These are phyloP conservation scores for Synanthedon tipuliformis DNA, from an alignment of 2,888 invertebrate genomes.

Conservation along the genomic window DNA sequence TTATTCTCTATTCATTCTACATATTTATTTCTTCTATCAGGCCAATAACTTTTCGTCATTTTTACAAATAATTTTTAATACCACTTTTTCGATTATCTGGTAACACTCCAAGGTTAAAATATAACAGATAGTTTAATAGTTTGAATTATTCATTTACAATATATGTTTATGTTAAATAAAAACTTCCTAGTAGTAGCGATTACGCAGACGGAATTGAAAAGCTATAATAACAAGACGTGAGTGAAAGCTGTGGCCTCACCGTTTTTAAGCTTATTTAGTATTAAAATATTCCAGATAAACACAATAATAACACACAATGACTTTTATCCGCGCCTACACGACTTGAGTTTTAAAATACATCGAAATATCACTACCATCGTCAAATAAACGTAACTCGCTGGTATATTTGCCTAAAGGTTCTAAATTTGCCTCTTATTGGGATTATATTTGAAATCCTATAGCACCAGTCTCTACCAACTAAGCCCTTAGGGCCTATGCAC, in stretches of 20 bases:
- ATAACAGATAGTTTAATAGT: too few relatives aligned
- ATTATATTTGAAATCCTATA: constrained; percentile 8
- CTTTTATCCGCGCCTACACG: constrained; percentile 21
- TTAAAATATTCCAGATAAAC: constrained; percentile 36
- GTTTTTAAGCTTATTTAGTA: constrained; percentile 26
- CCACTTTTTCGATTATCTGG: too few relatives aligned
- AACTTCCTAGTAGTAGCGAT: constrained; percentile 20
- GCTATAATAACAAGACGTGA: constrained; percentile 44
- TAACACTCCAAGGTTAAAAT: too few relatives aligned
- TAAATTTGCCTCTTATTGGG: too few relatives aligned
- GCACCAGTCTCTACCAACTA: constrained; percentile 6
- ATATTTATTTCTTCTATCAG: too few relatives aligned
- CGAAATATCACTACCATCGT: too few relatives aligned
- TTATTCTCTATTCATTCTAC: too few relatives aligned
- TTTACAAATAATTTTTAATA: too few relatives aligned
- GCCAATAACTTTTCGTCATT: too few relatives aligned
- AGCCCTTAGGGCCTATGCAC: constrained; percentile 21
- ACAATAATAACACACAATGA: constrained; percentile 20
- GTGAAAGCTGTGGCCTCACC: constrained; percentile 44
- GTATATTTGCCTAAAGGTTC: too few relatives aligned
- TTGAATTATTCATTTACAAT: too few relatives aligned
- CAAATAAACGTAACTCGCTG: too few relatives aligned
- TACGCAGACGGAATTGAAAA: constrained; percentile 10
- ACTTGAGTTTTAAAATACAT: neutral
- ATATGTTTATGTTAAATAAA: constrained; percentile 16